A percentile compares a stretch with the other conserved stretches of the same genome.
These are phyloP conservation scores for Stercorarius parasiticus DNA, from an alignment of 2,113 vertebrate species.

Conservation along the genomic window DNA sequence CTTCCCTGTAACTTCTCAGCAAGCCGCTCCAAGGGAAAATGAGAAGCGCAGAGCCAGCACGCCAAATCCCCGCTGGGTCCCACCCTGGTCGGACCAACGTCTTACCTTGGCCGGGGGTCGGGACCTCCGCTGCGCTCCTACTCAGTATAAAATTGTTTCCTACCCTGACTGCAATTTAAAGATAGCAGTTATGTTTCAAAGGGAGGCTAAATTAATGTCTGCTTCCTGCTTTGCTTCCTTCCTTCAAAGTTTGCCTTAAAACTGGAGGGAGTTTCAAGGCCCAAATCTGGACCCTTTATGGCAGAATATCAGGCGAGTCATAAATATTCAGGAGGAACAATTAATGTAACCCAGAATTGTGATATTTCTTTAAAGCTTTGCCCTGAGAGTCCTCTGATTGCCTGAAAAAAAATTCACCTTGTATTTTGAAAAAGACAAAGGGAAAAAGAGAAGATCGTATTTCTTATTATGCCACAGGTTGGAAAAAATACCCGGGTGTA, in stretches of 20 bases:
- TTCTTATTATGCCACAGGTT: neutral
- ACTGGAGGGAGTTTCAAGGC: neutral
- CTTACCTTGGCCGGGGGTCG: neutral
- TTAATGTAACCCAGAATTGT: neutral
- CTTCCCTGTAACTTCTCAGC: neutral
- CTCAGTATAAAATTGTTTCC: neutral
- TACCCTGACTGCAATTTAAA: neutral
- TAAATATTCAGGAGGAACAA: neutral
- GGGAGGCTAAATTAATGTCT: neutral
- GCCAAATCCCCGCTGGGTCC: fast-evolving
- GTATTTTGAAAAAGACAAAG: neutral
- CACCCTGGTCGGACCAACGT: neutral
- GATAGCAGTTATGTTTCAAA: neutral
- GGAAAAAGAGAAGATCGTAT: neutral
- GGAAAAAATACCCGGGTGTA: neutral
- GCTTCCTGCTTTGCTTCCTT: neutral
- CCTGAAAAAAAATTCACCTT: neutral
- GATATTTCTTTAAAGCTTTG: neutral
- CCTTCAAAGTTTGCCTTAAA: neutral
- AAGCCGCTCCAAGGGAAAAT: neutral
- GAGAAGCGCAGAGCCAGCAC: neutral
- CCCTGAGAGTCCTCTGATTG: neutral
- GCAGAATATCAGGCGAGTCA: neutral
- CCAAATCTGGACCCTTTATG: neutral
- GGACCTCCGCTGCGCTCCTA: neutral